Percentiles rank a stretch among this genome's conserved stretches.
Evolutionary conservation across 2,888 invertebrate genomes (phyloP).

Genomic region (Eustalomyia histrio): DNA sequence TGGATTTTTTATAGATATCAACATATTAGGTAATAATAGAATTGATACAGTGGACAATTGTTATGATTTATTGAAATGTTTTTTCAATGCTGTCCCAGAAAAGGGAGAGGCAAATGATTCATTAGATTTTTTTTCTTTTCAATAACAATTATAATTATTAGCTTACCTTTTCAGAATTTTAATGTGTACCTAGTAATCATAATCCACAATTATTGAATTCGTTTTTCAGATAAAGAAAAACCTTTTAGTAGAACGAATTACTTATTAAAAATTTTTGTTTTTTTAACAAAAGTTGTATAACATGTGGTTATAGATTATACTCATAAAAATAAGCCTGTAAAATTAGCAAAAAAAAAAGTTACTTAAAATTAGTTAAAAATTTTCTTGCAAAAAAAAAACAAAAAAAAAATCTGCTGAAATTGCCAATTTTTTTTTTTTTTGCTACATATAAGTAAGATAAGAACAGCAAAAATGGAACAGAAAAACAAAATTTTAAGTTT

Average conservation of each 20-base stretch:
- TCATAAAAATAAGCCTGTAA: no score
- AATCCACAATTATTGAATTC: not conserved
- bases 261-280: not conserved
- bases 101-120: slow-evolving; percentile 28
- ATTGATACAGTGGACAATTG: slow-evolving; percentile 10
- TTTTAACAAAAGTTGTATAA: not conserved
- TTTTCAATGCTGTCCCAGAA: not conserved
- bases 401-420: no score
- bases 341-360: no score
- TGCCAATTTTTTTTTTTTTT: no score
- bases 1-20: slow-evolving; percentile 20
- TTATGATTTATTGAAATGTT: slow-evolving; percentile 18
- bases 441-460: no score
- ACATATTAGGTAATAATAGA: slow-evolving; percentile 2
- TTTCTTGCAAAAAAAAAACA: no score
- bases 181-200: not conserved
- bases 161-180: slow-evolving; percentile 26
- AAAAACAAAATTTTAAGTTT: no score
- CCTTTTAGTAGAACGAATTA: not conserved
- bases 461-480: no score
- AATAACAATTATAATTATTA: slow-evolving; percentile 10
- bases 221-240: not conserved
- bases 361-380: no score
- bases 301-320: not conserved
- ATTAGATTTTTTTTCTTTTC: slow-evolving; percentile 8